Conservation (phyloP, 2,797 vertebrate genomes). For the Sebastes steindachneri region DNA sequence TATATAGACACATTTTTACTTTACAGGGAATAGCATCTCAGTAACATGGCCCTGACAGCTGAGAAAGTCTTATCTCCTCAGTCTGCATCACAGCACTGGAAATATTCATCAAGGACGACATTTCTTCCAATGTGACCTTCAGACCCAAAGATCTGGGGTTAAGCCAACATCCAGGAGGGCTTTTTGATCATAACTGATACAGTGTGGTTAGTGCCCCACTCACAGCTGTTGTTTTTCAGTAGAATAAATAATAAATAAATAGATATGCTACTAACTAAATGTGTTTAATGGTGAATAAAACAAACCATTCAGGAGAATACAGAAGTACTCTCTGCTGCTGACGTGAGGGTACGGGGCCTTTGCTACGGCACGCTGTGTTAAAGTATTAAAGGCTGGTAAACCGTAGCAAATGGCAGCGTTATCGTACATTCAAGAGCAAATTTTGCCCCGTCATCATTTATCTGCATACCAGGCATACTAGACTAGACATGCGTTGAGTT, state of each 20-base stretch:
- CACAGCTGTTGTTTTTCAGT: background rate
- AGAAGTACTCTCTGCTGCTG: background rate
- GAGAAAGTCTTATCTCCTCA: slow-evolving; percentile 1
- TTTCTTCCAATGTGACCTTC: background rate
- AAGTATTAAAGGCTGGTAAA: background rate
- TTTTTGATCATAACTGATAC: background rate
- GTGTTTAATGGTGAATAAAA: background rate
- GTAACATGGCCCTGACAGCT: background rate
- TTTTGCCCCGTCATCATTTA: background rate
- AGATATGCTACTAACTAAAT: background rate
- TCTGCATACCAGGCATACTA: background rate
- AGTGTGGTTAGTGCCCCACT: background rate
- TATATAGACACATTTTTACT: background rate
- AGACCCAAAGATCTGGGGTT: background rate
- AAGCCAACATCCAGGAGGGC: background rate
- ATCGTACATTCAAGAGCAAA: background rate
- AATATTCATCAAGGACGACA: background rate
- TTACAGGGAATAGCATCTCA: background rate
- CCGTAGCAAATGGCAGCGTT: background rate
- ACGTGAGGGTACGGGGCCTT: background rate
- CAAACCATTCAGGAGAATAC: background rate
- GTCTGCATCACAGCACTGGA: background rate
- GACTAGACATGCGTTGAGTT: background rate
- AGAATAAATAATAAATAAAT: background rate
- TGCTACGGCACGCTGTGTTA: background rate